Percentiles rank a stretch among this genome's conserved stretches.
Evolutionary conservation across 2,797 vertebrate genomes (phyloP).

Genomic region (Melanogrammus aeglefinus): DNA sequence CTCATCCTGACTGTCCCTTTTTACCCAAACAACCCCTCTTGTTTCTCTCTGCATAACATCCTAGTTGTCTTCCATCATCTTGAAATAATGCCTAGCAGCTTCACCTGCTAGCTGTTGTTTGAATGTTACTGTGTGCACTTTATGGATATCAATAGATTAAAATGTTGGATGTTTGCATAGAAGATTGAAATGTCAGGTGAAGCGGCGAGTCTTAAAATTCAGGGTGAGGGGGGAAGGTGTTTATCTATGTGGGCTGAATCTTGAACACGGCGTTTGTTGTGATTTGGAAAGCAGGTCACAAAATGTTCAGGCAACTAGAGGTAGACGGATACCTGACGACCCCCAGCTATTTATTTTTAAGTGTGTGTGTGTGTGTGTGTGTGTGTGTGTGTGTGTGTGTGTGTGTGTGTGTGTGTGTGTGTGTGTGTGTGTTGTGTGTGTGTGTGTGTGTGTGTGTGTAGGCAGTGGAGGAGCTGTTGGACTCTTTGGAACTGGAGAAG

Average conservation of each 20-base stretch:
- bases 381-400: constrained; percentile 27
- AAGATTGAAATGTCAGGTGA: not conserved
- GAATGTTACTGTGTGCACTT: not conserved
- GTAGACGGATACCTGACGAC: not conserved
- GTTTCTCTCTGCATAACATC: constrained; percentile 12
- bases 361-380: constrained; percentile 24
- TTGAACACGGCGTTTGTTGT: not conserved
- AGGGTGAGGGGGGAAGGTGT: not conserved
- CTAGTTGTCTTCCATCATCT: constrained; percentile 36
- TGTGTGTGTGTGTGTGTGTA: constrained; percentile 44
- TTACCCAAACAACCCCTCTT: constrained; percentile 26
- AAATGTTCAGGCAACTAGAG: not conserved
- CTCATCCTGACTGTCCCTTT: not conserved
- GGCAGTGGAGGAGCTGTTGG: constrained; percentile 92
- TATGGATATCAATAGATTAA: not conserved
- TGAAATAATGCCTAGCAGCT: constrained; percentile 27
- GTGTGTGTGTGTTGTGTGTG: constrained; percentile 30
- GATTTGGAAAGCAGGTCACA: not conserved
- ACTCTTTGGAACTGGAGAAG: constrained; percentile 92
- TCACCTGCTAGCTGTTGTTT: constrained; percentile 21
- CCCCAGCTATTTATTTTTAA: not conserved
- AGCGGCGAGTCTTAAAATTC: not conserved
- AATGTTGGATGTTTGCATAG: not conserved
- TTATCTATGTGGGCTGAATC: not conserved
- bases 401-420: constrained; percentile 9